These are phyloP conservation scores for Alexandromys fortis DNA, from an alignment of 2,113 vertebrate genomes.

Conservation along the genomic window DNA sequence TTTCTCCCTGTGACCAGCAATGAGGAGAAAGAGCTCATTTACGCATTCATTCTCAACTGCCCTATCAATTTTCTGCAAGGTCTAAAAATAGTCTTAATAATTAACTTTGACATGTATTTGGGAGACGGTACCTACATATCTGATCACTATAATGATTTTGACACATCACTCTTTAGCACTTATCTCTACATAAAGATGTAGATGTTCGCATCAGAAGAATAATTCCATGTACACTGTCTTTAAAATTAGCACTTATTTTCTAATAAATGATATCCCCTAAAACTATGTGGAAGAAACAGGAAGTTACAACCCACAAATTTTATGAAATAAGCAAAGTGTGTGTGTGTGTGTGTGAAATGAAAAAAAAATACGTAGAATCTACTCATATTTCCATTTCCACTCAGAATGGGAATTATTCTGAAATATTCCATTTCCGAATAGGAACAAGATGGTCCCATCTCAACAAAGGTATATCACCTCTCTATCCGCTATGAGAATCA, in stretches of 20 bases:
- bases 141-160: conserved; percentile 43
- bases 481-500: not conserved
- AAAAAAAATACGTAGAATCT: conserved; percentile 43
- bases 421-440: not conserved
- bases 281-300: conserved; percentile 2
- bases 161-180: conserved; percentile 25
- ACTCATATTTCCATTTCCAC: conserved; percentile 16
- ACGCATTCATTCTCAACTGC: not conserved
- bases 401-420: not conserved
- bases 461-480: not conserved
- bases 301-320: conserved; percentile 14
- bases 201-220: conserved; percentile 15
- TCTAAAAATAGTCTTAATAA: conserved; percentile 34
- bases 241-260: conserved; percentile 30
- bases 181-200: conserved; percentile 40
- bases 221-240: conserved; percentile 23
- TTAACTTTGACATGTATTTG: not conserved
- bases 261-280: not conserved
- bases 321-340: conserved; percentile 36
- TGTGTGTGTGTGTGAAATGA: not conserved
- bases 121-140: not conserved
- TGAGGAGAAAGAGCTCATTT: not conserved
- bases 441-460: not conserved
- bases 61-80: not conserved
- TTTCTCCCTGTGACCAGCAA: not conserved